Evolutionary conservation across 2,797 vertebrate species (phyloP).

Genomic region (Gymnopithys bicolor): DNA sequence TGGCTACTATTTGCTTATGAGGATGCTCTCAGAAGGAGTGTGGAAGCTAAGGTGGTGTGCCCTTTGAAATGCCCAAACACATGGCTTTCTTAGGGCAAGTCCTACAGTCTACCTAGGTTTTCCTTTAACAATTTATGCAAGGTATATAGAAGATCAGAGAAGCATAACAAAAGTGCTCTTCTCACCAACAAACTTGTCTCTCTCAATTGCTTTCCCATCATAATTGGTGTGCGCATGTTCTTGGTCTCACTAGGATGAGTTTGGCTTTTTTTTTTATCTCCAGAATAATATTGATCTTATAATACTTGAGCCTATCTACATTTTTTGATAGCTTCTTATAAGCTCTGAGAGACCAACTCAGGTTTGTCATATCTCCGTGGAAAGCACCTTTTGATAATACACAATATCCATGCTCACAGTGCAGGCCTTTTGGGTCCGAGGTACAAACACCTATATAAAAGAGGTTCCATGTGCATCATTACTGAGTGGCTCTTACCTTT

Average conservation of each 20-base stretch:
- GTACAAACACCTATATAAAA: neutral
- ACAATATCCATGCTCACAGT: neutral
- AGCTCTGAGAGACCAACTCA: neutral
- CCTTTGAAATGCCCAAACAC: neutral
- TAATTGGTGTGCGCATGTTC: neutral
- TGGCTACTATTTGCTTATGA: neutral
- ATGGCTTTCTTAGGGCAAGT: neutral
- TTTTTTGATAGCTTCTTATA: neutral
- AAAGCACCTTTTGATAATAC: neutral
- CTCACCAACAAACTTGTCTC: neutral
- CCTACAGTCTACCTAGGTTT: neutral
- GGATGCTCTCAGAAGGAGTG: neutral
- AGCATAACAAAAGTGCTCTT: neutral
- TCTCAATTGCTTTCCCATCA: neutral
- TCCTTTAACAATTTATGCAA: neutral
- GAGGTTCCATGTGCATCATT: neutral
- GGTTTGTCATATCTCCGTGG: neutral
- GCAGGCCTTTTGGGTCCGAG: neutral
- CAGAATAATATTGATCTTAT: neutral
- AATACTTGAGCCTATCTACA: neutral
- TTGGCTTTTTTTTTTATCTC: neutral
- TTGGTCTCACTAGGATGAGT: neutral
- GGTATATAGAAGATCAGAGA: neutral
- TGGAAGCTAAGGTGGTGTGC: neutral
- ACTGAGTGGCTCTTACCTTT: neutral